phyloP scores from a whole-genome alignment of 2,113 vertebrate genomes.

The Clinocottus analis region DNA sequence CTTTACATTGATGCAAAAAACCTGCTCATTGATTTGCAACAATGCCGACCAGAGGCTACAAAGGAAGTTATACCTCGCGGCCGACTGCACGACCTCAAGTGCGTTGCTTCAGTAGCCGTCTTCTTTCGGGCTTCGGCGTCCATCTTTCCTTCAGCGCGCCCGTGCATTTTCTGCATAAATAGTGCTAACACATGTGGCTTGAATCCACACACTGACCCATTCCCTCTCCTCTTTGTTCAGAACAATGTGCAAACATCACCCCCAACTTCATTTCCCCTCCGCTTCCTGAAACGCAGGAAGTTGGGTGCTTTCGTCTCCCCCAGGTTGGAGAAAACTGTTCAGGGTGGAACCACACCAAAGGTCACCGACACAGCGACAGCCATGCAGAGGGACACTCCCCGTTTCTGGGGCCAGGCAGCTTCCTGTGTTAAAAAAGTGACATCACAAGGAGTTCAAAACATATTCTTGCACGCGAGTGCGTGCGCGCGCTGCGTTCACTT shows the following conservation, averaged over 20 bases:
- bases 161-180: background rate
- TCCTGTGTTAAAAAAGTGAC: conserved; percentile 32
- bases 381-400: conserved; percentile 27
- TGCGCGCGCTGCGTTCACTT: background rate
- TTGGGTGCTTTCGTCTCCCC: conserved; percentile 37
- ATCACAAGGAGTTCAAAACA: background rate
- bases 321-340: conserved; percentile 34
- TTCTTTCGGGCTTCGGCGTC: background rate
- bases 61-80: too few relatives aligned
- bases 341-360: conserved; percentile 28
- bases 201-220: conserved; percentile 38
- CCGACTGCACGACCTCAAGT: too few relatives aligned
- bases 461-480: background rate
- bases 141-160: background rate
- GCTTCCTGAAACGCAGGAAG: conserved; percentile 73
- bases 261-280: conserved; percentile 58
- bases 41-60: too few relatives aligned
- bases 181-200: background rate
- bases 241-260: conserved; percentile 63
- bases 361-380: conserved; percentile 26
- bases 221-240: conserved; percentile 56
- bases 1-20: background rate
- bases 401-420: conserved; percentile 9
- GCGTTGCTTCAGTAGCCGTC: too few relatives aligned
- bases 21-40: background rate